Conservation (phyloP, 2,888 invertebrate genomes). For the Tribolium freemani region DNA sequence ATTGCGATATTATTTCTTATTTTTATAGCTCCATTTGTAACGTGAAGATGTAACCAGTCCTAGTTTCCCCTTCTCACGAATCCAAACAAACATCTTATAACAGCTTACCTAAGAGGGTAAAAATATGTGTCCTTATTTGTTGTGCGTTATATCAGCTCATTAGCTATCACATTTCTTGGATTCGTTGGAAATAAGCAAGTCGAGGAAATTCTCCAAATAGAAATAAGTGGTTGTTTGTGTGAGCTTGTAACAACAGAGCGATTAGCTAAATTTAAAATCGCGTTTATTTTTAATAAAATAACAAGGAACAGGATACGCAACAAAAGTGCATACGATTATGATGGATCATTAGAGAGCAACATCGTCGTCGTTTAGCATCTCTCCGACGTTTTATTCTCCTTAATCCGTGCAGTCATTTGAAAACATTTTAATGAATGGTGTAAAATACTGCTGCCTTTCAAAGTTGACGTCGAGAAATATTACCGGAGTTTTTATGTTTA, state of each 20-base stretch:
- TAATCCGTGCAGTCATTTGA: slow-evolving; percentile 33
- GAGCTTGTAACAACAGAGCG: background rate
- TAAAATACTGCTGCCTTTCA: slow-evolving; percentile 44
- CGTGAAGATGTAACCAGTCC: background rate
- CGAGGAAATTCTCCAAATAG: background rate
- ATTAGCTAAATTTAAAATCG: background rate
- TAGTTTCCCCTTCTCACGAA: background rate
- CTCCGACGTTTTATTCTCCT: slow-evolving; percentile 48
- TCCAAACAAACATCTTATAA: background rate
- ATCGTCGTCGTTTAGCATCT: slow-evolving; percentile 39
- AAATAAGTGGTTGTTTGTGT: background rate
- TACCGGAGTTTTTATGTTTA: slow-evolving; percentile 32
- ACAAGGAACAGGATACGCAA: slow-evolving; percentile 38
- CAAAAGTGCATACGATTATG: slow-evolving; percentile 39
- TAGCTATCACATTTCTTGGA: background rate
- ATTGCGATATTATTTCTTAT: background rate
- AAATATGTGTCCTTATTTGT: background rate
- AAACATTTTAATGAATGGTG: slow-evolving; percentile 43
- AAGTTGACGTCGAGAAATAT: slow-evolving; percentile 41
- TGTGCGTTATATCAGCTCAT: background rate
- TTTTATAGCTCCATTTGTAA: background rate
- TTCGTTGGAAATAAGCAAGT: background rate
- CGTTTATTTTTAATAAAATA: slow-evolving; percentile 8
- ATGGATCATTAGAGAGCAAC: slow-evolving; percentile 35
- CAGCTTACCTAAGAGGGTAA: background rate